Evolutionary conservation across 2,888 invertebrate genomes (phyloP).

Genomic region (Nebria brevicollis): DNA sequence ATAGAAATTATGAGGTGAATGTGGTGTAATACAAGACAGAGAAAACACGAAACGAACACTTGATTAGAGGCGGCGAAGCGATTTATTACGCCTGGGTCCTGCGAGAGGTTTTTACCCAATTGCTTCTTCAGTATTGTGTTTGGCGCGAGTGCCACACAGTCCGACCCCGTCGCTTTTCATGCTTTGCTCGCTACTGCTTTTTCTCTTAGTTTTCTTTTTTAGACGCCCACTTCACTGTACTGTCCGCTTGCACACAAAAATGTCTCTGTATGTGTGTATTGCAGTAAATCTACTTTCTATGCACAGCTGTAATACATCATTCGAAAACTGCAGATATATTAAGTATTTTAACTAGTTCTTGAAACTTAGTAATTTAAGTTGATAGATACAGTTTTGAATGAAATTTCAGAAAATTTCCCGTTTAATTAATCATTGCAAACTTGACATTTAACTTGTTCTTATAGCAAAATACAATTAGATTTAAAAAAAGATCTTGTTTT

Average conservation of each 20-base stretch:
- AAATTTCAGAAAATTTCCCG: too few relatives aligned
- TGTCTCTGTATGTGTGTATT: background rate
- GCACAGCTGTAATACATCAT: background rate
- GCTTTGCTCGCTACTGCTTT: background rate
- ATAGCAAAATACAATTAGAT: too few relatives aligned
- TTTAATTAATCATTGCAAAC: too few relatives aligned
- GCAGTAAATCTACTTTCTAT: background rate
- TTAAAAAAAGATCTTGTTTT: too few relatives aligned
- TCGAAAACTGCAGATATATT: background rate
- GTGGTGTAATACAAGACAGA: slow-evolving; percentile 12
- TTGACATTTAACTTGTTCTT: too few relatives aligned
- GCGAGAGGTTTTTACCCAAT: slow-evolving; percentile 44
- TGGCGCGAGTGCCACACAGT: slow-evolving; percentile 17
- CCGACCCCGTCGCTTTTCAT: slow-evolving; percentile 19
- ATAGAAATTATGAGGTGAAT: slow-evolving; percentile 1
- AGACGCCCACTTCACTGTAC: slow-evolving; percentile 7
- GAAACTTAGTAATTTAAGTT: background rate
- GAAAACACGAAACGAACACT: slow-evolving; percentile 30
- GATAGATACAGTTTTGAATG: too few relatives aligned
- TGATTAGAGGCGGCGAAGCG: slow-evolving; percentile 42
- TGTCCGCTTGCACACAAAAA: background rate
- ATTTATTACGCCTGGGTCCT: slow-evolving; percentile 37
- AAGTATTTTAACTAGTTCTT: background rate
- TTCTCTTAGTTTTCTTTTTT: slow-evolving; percentile 9
- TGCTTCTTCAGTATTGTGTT: slow-evolving; percentile 27